phyloP scores from a whole-genome alignment of 2,797 vertebrate species.

The Periophthalmus magnuspinnatus region DNA sequence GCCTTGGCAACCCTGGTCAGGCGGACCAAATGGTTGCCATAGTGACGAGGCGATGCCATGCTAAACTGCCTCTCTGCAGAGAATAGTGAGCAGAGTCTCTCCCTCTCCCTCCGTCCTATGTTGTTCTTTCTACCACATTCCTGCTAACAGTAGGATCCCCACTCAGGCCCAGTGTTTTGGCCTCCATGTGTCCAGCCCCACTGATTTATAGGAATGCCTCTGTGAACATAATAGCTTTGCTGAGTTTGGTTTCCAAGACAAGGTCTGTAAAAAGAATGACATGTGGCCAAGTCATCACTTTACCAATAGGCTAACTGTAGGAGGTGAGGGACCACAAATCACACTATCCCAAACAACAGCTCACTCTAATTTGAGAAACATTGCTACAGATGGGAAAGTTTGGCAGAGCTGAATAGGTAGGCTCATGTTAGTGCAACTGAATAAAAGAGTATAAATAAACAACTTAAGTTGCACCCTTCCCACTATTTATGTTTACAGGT shows the following conservation, averaged over 20 bases:
- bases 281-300: constrained; percentile 48
- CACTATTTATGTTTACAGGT: neutral
- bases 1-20: constrained; percentile 77
- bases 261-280: constrained; percentile 51
- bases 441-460: neutral
- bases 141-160: constrained; percentile 56
- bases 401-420: neutral
- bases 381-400: constrained; percentile 12
- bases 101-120: constrained; percentile 42
- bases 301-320: constrained; percentile 22
- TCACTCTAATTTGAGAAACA: constrained; percentile 36
- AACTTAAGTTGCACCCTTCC: neutral
- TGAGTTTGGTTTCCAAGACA: constrained; percentile 65
- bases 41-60: constrained; percentile 76
- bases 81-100: constrained; percentile 57
- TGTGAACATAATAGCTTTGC: constrained; percentile 61
- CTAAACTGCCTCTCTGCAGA: constrained; percentile 70
- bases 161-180: constrained; percentile 47
- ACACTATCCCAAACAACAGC: constrained; percentile 57
- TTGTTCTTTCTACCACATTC: constrained; percentile 54
- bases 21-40: constrained; percentile 77
- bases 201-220: constrained; percentile 63
- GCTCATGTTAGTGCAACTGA: neutral
- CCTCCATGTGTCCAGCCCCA: constrained; percentile 54
- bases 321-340: constrained; percentile 60